Evolutionary conservation across 2,113 vertebrate species (phyloP).

Genomic region (Hippoglossus stenolepis): DNA sequence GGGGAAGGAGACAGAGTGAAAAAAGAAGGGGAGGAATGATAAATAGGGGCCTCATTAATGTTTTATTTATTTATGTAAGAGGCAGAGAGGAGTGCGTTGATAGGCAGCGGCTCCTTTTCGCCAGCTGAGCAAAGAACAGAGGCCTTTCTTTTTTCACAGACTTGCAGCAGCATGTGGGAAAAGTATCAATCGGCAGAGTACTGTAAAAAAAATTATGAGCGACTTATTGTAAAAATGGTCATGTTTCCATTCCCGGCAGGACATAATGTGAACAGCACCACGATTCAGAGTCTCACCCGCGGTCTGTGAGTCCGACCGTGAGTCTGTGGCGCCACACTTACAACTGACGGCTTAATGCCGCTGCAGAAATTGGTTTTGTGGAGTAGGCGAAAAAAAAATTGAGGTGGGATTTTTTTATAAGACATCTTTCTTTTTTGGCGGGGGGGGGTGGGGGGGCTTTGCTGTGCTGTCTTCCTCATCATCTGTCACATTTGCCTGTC

Average conservation of each 20-base stretch:
- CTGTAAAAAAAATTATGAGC: conserved; percentile 60
- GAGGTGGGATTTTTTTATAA: conserved; percentile 50
- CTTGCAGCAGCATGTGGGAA: conserved; percentile 64
- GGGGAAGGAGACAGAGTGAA: not conserved
- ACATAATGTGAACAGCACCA: conserved; percentile 49
- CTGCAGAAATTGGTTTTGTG: conserved; percentile 72
- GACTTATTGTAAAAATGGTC: conserved; percentile 67
- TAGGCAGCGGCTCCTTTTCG: conserved; percentile 43
- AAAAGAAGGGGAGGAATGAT: conserved; percentile 12
- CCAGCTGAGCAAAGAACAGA: conserved; percentile 46
- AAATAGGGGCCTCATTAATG: conserved; percentile 59
- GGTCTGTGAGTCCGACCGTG: conserved; percentile 56
- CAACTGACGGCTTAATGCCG: conserved; percentile 76
- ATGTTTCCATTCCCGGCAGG: conserved; percentile 71
- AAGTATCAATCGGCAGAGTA: conserved; percentile 66
- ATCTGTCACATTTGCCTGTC: conserved; percentile 69
- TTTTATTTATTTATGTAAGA: conserved; percentile 69
- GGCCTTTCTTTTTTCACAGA: conserved; percentile 39
- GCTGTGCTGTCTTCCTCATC: conserved; percentile 68
- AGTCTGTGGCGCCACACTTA: conserved; percentile 77
- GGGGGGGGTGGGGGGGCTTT: conserved; percentile 8
- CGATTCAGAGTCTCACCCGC: conserved; percentile 33
- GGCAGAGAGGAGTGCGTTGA: conserved; percentile 37
- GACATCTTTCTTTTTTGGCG: no score
- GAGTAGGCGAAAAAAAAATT: conserved; percentile 47